Percentiles rank a stretch among this genome's conserved stretches.
phyloP scores from a whole-genome alignment of 2,888 invertebrate genomes.

The Pristionchus arcanus region DNA sequence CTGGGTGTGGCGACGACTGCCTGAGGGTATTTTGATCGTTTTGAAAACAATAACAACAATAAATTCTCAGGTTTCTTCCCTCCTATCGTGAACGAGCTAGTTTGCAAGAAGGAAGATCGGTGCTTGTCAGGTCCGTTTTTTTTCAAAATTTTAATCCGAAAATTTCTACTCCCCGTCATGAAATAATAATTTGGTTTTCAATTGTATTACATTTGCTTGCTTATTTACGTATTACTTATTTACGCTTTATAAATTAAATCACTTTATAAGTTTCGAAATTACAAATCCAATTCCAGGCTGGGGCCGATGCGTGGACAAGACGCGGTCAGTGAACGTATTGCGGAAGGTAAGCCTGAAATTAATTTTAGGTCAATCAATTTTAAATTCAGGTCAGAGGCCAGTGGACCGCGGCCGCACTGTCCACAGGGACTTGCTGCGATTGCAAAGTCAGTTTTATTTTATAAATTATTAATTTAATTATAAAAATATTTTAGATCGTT shows the following conservation, averaged over 20 bases:
- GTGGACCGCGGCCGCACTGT: conserved; percentile 48
- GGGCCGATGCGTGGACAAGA: conserved; percentile 76
- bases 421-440: conserved; percentile 53
- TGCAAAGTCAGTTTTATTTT: conserved; percentile 40
- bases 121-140: conserved; percentile 44
- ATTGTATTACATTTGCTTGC: too few species aligned
- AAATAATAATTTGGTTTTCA: too few species aligned
- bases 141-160: not conserved
- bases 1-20: conserved; percentile 76
- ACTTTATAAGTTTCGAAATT: too few species aligned
- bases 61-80: conserved; percentile 33
- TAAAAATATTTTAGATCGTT: not conserved
- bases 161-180: too few species aligned
- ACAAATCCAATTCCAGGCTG: conserved; percentile 66
- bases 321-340: conserved; percentile 76
- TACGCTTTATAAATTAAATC: too few species aligned
- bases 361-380: not conserved
- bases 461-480: not conserved
- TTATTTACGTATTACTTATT: too few species aligned
- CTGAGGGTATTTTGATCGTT: conserved; percentile 60
- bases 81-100: conserved; percentile 50
- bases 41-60: conserved; percentile 42
- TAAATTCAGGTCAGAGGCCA: conserved; percentile 29
- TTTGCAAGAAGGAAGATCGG: conserved; percentile 40
- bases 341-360: conserved; percentile 57